phyloP scores from a whole-genome alignment of 2,113 vertebrate species.

The Hippocampus guttulatus region DNA sequence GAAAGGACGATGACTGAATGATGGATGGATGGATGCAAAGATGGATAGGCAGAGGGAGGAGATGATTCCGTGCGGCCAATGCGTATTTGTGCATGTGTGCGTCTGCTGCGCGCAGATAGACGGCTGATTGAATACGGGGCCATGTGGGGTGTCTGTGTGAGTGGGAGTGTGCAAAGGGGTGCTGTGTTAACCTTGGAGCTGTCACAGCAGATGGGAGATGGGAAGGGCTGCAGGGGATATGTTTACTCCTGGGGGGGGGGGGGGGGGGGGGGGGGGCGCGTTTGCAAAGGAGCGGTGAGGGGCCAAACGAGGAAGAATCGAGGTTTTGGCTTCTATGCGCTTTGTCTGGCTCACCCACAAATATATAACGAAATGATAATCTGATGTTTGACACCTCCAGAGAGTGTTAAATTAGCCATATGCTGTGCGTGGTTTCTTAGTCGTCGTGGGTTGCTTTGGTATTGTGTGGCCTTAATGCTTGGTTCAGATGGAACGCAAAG shows the following conservation, averaged over 20 bases:
- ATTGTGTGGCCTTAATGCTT: not conserved
- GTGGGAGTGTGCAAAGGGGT: conserved; percentile 13
- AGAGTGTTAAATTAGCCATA: too few relatives aligned
- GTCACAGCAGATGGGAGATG: conserved; percentile 84
- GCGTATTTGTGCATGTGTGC: conserved; percentile 18
- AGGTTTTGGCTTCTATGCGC: not conserved
- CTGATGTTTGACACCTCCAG: not conserved
- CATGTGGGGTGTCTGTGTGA: conserved; percentile 39
- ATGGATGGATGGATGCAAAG: conserved; percentile 39
- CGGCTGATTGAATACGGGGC: conserved; percentile 52
- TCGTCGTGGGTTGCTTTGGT: too few relatives aligned
- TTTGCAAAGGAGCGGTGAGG: conserved; percentile 33
- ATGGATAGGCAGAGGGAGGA: conserved; percentile 49
- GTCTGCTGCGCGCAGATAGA: conserved; percentile 57
- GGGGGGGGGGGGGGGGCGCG: conserved; percentile 34
- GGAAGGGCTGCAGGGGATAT: conserved; percentile 50
- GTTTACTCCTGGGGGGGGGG: conserved; percentile 41
- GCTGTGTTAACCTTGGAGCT: conserved; percentile 80
- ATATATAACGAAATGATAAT: not conserved
- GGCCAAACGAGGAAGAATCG: conserved; percentile 3
- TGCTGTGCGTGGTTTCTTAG: too few relatives aligned
- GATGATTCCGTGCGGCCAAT: conserved; percentile 24
- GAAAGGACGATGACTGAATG: conserved; percentile 43
- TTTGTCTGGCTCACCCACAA: not conserved
- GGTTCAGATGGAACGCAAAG: too few relatives aligned